Conservation (phyloP, 2,113 vertebrate species). For the Copsychus sechellarum region DNA sequence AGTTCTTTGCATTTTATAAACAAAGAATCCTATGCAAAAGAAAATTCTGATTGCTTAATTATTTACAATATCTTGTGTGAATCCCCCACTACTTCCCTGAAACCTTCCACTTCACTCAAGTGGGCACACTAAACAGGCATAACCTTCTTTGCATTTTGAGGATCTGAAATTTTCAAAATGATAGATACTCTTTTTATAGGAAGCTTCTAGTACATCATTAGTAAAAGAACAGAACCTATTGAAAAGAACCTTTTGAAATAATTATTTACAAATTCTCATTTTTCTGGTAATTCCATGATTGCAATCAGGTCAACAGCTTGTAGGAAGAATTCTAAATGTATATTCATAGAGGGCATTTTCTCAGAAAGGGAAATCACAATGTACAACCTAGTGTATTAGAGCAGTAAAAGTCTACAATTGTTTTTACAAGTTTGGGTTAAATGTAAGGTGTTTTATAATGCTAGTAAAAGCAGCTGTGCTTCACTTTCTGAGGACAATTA, state of each 20-base stretch:
- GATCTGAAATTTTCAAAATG: neutral
- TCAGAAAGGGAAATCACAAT: neutral
- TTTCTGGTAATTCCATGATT: neutral
- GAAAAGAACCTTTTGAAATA: neutral
- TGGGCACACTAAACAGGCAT: neutral
- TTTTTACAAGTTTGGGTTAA: conserved; percentile 34
- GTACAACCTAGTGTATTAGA: neutral
- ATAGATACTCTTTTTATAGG: neutral
- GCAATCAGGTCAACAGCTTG: neutral
- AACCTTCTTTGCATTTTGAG: neutral
- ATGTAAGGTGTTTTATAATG: conserved; percentile 21
- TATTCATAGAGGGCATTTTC: neutral
- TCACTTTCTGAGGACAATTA: neutral
- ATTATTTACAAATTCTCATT: neutral
- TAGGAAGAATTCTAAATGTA: neutral
- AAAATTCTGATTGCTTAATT: neutral
- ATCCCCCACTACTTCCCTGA: neutral
- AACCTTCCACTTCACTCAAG: neutral
- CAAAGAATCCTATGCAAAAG: neutral
- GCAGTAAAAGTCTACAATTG: neutral
- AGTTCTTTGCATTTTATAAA: neutral
- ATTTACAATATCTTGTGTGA: neutral
- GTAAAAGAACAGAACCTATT: neutral
- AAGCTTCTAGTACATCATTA: neutral
- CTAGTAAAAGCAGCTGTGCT: conserved; percentile 18